Base-by-base conservation (phyloP, 2,113 vertebrate species). In the Gopherus evgoodei region DNA sequence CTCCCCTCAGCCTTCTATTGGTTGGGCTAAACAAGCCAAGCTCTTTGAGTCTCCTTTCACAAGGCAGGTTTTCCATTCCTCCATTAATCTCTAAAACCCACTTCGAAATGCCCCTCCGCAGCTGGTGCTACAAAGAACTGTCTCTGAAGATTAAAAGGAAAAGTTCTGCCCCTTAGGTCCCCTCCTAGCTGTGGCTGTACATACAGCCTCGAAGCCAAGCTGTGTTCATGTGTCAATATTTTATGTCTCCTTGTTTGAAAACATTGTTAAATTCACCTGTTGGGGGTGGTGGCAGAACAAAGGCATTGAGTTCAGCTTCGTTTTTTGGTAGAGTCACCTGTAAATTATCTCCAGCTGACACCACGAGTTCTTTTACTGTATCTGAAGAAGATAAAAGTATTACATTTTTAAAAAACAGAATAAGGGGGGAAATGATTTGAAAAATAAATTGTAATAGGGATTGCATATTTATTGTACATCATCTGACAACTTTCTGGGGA, bases 341-440 rank as follows among this genome's bases (percentile, higher is more conserved):
- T 57, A 97, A 81, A 10, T 98, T 98, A 78, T 98, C 98, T 94
- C 98, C 98, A 85, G 95, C 94, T 19, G 98, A 98, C 76, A 98
- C 98, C 12, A 11, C 35, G 83, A 99, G 98, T 52, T 97, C 93
- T 95, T 83, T 96, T 84, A 94, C 98, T 98, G 93, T 44, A 96
- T 83, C 13, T 94, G 91, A 92, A 94, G 4, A 93, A 53, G 93
- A 93, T 25, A 1, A 84, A 9, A 25, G 49, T 16, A 53, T 11
- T 38, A 22, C 44, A 27, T 95, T 90, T 79, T 27, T 22, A 90
- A 84, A 29, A 94, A 52, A 84, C 19, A 17, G 16, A 50, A 80
- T 1, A 11, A 65, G 54, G 52, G 52, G 1, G 90, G 52, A 94
- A 82, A 4, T 49, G 88, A 25, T 47, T 50, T 85, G 17, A 83